Conservation (phyloP, 2,113 vertebrate genomes). For the Pteropus alecto region DNA sequence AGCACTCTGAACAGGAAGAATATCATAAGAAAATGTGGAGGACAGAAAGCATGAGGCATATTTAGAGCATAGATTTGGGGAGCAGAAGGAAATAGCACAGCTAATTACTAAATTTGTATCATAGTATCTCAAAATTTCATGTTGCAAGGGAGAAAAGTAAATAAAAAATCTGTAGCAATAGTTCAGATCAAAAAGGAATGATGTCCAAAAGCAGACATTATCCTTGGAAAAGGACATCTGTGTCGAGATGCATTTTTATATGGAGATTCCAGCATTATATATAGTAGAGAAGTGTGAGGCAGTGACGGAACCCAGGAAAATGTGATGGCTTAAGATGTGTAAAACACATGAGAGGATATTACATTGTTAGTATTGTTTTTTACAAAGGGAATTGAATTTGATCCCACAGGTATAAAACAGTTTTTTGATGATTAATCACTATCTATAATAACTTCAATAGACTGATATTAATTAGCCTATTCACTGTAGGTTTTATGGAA, state of each 20-base stretch:
- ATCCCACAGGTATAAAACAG: neutral
- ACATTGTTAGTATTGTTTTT: neutral
- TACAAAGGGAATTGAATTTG: neutral
- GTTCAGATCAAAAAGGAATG: neutral
- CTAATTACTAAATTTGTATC: neutral
- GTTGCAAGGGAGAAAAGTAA: neutral
- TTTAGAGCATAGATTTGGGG: neutral
- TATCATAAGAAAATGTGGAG: neutral
- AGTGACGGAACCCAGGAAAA: neutral
- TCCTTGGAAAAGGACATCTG: neutral
- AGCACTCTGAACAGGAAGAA: neutral
- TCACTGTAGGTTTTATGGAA: neutral
- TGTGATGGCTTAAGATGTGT: neutral
- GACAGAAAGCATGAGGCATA: neutral
- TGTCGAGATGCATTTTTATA: neutral
- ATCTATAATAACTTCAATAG: neutral
- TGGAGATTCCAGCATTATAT: neutral
- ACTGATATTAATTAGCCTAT: neutral
- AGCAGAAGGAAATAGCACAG: neutral
- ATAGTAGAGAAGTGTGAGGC: neutral
- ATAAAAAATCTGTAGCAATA: neutral
- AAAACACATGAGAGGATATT: neutral
- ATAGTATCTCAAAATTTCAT: neutral
- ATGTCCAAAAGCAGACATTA: neutral
- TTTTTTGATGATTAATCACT: neutral